Percentiles rank a stretch among this genome's conserved stretches.
These are phyloP conservation scores for Drosophila watanabei DNA, from an alignment of 1,140 invertebrate species.

Conservation along the genomic window DNA sequence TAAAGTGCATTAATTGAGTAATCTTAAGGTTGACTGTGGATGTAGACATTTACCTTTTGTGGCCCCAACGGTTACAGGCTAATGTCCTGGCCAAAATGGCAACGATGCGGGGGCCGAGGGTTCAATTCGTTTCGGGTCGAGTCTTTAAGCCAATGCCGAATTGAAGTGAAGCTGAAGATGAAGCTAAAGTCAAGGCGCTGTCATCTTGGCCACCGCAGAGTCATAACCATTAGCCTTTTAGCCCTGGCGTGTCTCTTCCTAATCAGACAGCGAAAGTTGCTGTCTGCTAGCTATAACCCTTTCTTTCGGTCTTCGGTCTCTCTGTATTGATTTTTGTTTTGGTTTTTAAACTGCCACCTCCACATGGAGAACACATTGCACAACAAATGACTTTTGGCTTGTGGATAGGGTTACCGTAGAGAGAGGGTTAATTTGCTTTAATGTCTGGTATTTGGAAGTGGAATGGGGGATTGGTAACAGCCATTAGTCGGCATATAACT, in stretches of 20 bases:
- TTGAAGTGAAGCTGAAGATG: slow-evolving; percentile 11
- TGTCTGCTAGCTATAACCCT: slow-evolving; percentile 17
- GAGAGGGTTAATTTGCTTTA: slow-evolving; percentile 85
- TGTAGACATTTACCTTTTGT: slow-evolving; percentile 75
- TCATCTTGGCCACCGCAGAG: slow-evolving; percentile 81
- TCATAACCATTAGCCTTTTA: slow-evolving; percentile 83
- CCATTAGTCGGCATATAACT: slow-evolving; percentile 79
- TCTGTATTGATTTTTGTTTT: slow-evolving; percentile 80
- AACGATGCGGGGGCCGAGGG: slow-evolving; percentile 17
- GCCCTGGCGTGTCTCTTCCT: slow-evolving; percentile 75
- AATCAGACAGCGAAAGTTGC: slow-evolving; percentile 77
- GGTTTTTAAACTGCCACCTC: slow-evolving; percentile 81
- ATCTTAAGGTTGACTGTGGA: slow-evolving; percentile 66
- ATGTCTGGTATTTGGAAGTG: slow-evolving; percentile 45
- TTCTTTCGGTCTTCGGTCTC: too few species aligned
- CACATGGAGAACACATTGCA: slow-evolving; percentile 83
- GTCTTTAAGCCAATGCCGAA: slow-evolving; percentile 56
- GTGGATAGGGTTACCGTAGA: too few species aligned
- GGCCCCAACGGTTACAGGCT: slow-evolving; percentile 26
- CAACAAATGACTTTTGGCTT: slow-evolving; percentile 83
- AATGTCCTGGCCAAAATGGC: slow-evolving; percentile 35
- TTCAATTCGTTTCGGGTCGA: slow-evolving; percentile 1
- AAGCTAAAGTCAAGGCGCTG: slow-evolving; percentile 30
- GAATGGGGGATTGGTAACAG: slow-evolving; percentile 54
- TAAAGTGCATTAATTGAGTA: slow-evolving; percentile 81